These are phyloP conservation scores for Oryctes rhinoceros DNA, from an alignment of 1,140 invertebrate genomes.

Conservation along the genomic window DNA sequence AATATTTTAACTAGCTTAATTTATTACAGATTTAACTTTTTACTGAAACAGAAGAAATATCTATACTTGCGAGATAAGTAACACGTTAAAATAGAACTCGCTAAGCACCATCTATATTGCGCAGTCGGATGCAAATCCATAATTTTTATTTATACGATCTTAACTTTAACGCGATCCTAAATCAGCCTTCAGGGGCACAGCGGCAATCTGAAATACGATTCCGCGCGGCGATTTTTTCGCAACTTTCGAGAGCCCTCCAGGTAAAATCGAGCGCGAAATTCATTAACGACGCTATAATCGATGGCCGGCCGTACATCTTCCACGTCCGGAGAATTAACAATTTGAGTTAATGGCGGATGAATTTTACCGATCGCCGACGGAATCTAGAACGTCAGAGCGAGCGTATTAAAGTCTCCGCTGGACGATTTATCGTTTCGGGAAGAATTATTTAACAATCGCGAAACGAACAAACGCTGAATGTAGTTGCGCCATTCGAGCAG, in stretches of 20 bases:
- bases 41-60: too few relatives aligned
- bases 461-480: not conserved
- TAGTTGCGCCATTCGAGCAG: not conserved
- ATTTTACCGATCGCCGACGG: conserved; percentile 2
- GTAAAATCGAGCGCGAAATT: not conserved
- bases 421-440: conserved; percentile 1
- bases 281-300: conserved; percentile 17
- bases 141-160: conserved; percentile 5
- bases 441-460: conserved; percentile 1
- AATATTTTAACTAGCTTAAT: too few relatives aligned
- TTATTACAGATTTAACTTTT: too few relatives aligned
- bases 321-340: conserved; percentile 10
- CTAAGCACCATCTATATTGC: too few relatives aligned
- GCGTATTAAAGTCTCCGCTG: not conserved
- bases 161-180: not conserved
- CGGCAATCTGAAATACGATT: not conserved
- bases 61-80: too few relatives aligned
- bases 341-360: conserved; percentile 13
- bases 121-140: not conserved
- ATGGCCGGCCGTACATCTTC: conserved; percentile 17
- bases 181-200: not conserved
- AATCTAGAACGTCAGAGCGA: conserved; percentile 6
- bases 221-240: not conserved
- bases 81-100: too few relatives aligned
- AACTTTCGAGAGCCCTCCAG: not conserved